A percentile compares a stretch with the other conserved stretches of the same genome.
Conservation (phyloP, 2,113 vertebrate genomes). For the Aix galericulata region DNA sequence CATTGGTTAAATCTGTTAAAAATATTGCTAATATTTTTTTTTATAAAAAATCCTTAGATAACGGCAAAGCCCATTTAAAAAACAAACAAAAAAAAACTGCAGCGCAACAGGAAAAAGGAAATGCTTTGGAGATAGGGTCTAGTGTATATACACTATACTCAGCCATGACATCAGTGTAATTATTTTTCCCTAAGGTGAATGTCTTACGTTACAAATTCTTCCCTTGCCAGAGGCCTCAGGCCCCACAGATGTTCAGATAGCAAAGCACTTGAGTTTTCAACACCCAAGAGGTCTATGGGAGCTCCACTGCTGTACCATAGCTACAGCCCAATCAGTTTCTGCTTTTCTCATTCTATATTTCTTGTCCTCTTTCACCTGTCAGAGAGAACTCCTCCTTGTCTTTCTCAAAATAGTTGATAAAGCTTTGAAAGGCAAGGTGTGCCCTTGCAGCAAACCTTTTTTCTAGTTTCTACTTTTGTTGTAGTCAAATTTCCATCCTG, state of each 20-base stretch:
- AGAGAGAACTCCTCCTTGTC: not conserved
- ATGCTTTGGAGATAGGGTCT: conserved; percentile 50
- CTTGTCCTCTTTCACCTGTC: not conserved
- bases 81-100: not conserved
- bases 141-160: not conserved
- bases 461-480: not conserved
- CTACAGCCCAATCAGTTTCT: not conserved
- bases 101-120: conserved; percentile 50
- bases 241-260: conserved; percentile 54
- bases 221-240: conserved; percentile 52
- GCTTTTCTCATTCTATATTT: not conserved
- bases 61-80: not conserved
- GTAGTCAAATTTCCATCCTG: not conserved
- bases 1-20: not conserved
- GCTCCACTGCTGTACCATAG: not conserved
- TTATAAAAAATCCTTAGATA: not conserved
- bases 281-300: not conserved
- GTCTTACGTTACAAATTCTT: conserved; percentile 62
- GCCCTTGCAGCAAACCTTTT: conserved; percentile 19
- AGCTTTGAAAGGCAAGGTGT: not conserved
- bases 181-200: conserved; percentile 58
- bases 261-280: not conserved
- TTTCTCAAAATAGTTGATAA: not conserved
- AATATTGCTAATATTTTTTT: not conserved
- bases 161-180: conserved; percentile 61